phyloP scores from a whole-genome alignment of 2,113 vertebrate species.

The Tonatia bakeri region DNA sequence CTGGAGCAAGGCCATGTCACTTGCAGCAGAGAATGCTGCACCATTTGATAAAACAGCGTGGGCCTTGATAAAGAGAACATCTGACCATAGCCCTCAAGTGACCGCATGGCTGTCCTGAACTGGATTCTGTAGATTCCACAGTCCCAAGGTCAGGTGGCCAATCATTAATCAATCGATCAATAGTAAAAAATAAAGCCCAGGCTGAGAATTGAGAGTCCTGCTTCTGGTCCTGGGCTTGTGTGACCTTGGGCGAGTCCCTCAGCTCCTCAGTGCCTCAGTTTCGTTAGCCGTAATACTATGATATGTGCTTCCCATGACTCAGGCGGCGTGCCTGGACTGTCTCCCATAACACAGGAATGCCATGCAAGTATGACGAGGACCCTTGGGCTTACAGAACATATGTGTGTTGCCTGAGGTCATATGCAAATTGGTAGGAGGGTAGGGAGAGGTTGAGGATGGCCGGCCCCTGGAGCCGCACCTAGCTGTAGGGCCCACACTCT shows the following conservation, averaged over 20 bases:
- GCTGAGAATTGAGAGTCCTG: background rate
- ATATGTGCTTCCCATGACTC: fast-evolving
- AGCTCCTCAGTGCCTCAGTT: fast-evolving
- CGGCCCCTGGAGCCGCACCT: background rate
- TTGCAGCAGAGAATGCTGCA: background rate
- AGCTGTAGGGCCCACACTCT: background rate
- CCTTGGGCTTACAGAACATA: background rate
- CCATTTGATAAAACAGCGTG: background rate
- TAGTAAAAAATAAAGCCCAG: background rate
- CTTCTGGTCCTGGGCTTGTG: background rate
- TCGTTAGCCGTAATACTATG: background rate
- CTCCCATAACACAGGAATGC: background rate
- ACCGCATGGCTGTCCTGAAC: background rate
- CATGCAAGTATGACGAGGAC: background rate
- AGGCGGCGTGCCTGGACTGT: fast-evolving
- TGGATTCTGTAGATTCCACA: background rate
- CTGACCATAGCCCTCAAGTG: no score
- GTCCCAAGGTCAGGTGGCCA: background rate
- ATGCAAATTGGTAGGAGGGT: no score
- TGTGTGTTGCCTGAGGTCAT: background rate
- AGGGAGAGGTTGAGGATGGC: fast-evolving
- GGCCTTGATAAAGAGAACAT: background rate
- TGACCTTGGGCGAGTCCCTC: background rate
- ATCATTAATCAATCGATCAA: background rate
- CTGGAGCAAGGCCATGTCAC: background rate